Percentiles rank a stretch among this genome's conserved stretches.
Evolutionary conservation across 2,113 vertebrate genomes (phyloP).

Genomic region (Oceanites oceanicus): DNA sequence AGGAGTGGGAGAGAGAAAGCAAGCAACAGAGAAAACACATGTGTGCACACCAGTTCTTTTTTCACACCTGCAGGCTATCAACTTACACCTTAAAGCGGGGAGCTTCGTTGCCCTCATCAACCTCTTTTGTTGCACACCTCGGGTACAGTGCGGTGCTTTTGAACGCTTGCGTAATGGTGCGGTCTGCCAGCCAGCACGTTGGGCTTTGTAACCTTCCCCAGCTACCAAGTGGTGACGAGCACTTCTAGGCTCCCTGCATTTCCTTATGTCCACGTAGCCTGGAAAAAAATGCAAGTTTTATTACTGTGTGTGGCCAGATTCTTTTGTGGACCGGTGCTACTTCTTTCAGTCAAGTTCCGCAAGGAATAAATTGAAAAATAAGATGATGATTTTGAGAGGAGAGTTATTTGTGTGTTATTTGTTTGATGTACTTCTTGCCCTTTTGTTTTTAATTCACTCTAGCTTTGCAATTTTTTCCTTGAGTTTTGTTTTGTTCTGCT

Average conservation of each 20-base stretch:
- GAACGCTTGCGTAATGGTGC: rapidly evolving
- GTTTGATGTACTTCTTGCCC: not conserved
- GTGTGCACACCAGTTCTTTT: not conserved
- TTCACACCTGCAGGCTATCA: not conserved
- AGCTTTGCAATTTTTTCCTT: not conserved
- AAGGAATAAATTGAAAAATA: not conserved
- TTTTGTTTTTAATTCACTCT: not conserved
- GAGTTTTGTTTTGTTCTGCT: not conserved
- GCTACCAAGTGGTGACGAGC: not conserved
- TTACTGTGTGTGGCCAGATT: not conserved
- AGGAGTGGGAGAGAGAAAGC: not conserved
- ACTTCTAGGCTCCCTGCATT: not conserved
- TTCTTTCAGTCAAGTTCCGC: not conserved
- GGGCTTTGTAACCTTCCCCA: not conserved
- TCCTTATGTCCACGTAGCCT: not conserved
- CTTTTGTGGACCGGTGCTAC: not conserved
- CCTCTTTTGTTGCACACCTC: not conserved
- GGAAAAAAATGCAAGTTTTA: not conserved
- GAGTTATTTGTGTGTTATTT: not conserved
- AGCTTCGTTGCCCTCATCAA: not conserved
- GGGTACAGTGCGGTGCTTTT: rapidly evolving
- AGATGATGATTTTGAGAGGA: not conserved
- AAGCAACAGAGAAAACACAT: not conserved
- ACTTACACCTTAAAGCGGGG: not conserved
- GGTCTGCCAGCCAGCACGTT: not conserved